Evolutionary conservation across 1,140 invertebrate species (phyloP).

Genomic region (Lasioglossum albipes): DNA sequence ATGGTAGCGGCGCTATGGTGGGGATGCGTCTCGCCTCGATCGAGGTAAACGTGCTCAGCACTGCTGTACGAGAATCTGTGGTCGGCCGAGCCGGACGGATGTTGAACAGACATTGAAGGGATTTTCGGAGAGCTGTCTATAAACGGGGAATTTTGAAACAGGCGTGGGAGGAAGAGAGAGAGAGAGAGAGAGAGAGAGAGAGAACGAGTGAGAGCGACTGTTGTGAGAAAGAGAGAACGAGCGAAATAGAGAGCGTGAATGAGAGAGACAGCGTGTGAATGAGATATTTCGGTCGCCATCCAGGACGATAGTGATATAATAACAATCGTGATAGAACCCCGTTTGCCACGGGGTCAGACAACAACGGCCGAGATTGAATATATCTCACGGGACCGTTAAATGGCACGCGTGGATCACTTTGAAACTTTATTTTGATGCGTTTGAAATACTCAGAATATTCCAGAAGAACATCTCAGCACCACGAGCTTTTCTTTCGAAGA

Average conservation of each 20-base stretch:
- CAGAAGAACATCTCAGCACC: neutral
- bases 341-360: neutral
- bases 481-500: neutral
- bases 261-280: neutral
- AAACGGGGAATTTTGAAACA: neutral
- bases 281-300: slow-evolving; percentile 3
- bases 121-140: slow-evolving; percentile 1
- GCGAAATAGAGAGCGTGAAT: slow-evolving; percentile 2
- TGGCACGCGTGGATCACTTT: neutral
- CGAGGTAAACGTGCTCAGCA: no score
- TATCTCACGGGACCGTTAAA: neutral
- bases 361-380: neutral
- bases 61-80: slow-evolving; percentile 43
- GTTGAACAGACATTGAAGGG: slow-evolving; percentile 11
- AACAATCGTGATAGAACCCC: slow-evolving; percentile 47
- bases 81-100: slow-evolving; percentile 54
- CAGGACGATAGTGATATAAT: slow-evolving; percentile 45
- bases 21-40: no score
- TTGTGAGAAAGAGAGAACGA: neutral
- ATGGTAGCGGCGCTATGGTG: no score
- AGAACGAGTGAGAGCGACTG: neutral
- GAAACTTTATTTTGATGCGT: neutral
- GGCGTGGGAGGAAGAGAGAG: neutral
- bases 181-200: neutral
- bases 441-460: neutral